A percentile compares a stretch with the other conserved stretches of the same genome.
Evolutionary conservation across 1,140 invertebrate species (phyloP).

Genomic region (Scaptomyza pallida): DNA sequence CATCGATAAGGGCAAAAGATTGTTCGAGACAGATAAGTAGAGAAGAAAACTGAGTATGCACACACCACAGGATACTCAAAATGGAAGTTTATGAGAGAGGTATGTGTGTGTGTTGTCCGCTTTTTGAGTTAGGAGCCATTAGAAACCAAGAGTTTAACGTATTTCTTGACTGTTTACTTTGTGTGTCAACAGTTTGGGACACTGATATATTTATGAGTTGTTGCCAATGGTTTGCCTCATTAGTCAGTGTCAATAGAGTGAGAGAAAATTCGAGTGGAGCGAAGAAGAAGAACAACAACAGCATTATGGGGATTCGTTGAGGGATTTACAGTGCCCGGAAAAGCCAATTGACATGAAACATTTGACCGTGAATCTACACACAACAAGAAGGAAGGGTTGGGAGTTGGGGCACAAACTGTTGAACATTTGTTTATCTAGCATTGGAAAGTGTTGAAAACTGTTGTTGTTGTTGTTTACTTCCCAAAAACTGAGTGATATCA

Average conservation of each 20-base stretch:
- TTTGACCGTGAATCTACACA: conserved; percentile 67
- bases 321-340: conserved; percentile 64
- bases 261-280: conserved; percentile 8
- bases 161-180: conserved; percentile 34
- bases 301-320: conserved; percentile 46
- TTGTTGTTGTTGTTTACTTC: conserved; percentile 42
- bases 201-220: conserved; percentile 49
- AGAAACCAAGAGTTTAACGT: conserved; percentile 1
- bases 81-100: conserved; percentile 3
- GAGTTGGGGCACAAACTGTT: background rate
- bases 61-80: conserved; percentile 30
- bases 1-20: conserved; percentile 40
- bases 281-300: conserved; percentile 8
- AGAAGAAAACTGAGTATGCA: conserved; percentile 3
- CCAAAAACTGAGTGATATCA: conserved; percentile 7
- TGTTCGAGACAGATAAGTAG: conserved; percentile 31
- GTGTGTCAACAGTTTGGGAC: conserved; percentile 47
- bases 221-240: conserved; percentile 54
- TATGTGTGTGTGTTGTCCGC: background rate
- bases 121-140: conserved; percentile 39
- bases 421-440: conserved; percentile 54
- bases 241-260: conserved; percentile 70
- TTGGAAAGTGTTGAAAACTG: conserved; percentile 71
- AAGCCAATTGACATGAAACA: conserved; percentile 55
- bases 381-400: background rate